Percentiles rank a stretch among this genome's conserved stretches.
Conservation (phyloP, 2,888 invertebrate genomes). For the Rhagium mordax region DNA sequence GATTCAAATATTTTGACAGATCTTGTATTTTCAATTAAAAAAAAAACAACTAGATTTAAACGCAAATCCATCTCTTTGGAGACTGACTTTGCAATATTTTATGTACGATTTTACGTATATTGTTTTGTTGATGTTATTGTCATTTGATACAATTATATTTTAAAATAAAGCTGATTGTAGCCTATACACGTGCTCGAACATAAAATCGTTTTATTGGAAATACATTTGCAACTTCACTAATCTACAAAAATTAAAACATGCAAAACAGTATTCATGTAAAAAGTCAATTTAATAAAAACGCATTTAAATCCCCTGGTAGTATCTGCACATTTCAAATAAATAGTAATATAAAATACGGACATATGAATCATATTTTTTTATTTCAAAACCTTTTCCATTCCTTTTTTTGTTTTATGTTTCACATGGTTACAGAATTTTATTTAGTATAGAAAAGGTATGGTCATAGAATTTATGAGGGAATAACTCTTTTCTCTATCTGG, state of each 20-base stretch:
- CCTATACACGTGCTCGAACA: not conserved
- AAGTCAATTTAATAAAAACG: not conserved
- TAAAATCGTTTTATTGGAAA: not conserved
- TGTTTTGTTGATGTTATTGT: too few relatives aligned
- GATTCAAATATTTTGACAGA: too few relatives aligned
- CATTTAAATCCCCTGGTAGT: conserved; percentile 1
- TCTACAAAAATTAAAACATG: not conserved
- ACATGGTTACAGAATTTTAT: conserved; percentile 46
- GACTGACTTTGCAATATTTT: too few relatives aligned
- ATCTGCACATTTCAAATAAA: conserved; percentile 44
- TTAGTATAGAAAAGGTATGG: conserved; percentile 41
- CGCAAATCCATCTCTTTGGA: too few relatives aligned
- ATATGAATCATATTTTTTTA: conserved; percentile 48
- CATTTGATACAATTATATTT: too few relatives aligned
- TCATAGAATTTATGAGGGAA: conserved; percentile 46
- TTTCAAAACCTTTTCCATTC: conserved; percentile 45
- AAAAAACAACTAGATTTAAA: too few relatives aligned
- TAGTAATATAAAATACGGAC: conserved; percentile 42
- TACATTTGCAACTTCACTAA: not conserved
- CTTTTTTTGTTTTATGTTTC: conserved; percentile 49
- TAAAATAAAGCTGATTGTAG: not conserved
- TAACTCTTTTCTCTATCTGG: conserved; percentile 43
- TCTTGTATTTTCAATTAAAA: too few relatives aligned
- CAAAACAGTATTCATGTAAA: not conserved
- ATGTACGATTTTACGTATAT: not conserved